Evolutionary conservation across 2,797 vertebrate genomes (phyloP), one percentile per base, ranked within the genome.

Genomic region (Danio kyathit): DNA sequence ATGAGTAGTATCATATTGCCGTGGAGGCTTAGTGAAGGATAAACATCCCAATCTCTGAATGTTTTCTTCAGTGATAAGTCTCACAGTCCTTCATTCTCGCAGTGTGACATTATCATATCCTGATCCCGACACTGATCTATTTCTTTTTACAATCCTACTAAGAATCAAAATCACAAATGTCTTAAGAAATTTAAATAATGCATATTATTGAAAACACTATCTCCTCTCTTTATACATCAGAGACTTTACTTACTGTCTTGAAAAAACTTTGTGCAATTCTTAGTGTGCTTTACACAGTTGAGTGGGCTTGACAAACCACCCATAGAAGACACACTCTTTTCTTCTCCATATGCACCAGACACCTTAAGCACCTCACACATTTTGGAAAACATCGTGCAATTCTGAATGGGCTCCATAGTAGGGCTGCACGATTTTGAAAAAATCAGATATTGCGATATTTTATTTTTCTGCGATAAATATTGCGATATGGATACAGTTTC

Each of bases 1-100:
- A 14, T 74, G 63, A 75, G 69, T 40, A 72, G 60, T 84, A 83
- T 87, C 72, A 63, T 84, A 54, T 77, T 57, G 73, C 74, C 78
- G 72, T 64, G 74, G 54, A 79, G 72, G 17, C 79, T 56, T 51
- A 81, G 17, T 59, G 13, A 82, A 57, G 74, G 54, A 65, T 60
- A 82, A 78, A 79, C 81, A 74, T 73, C 17, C 3, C 70, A 66
- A 82, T 81, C 71, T 77, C 78, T 85, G 49, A 69, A 74, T 63
- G 54, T 60, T 76, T 67, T 57, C 74, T 49, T 44, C 59, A 29
- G 49, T 46, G 74, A 29, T 11, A 16, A 46, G 44, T 54, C 54
- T 72, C 67, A 76, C 43, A 40, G 49, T 52, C 9, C 67, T 16
- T 40, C 12, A 54, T 41, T 67, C 49, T 70, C 16, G 41, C 0